Evolutionary conservation across 2,888 invertebrate species (phyloP), one percentile per base, ranked within the genome.

Genomic region (Galerucella pusilla): DNA sequence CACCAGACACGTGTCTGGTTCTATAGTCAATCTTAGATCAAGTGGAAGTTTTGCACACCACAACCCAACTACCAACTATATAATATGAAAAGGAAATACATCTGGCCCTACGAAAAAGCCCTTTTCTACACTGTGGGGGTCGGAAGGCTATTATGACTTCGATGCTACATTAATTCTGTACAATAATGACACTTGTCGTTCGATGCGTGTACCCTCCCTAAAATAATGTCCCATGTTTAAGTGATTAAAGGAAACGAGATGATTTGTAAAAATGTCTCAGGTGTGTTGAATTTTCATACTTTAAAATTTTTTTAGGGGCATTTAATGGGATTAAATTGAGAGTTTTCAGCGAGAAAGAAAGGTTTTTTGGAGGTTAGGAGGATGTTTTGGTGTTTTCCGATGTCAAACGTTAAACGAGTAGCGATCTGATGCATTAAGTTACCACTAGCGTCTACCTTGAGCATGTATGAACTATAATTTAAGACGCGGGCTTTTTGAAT

Each of bases 1-100:
- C 20, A 28, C 64, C 49, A 52, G 75, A 54, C 78, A 79, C 79
- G 79, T 79, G 79, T 71, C 75, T 70, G 46, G 57, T 66, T 68
- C 70, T 66, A 68, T 75, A 75, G 71, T 71, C 74, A 72, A 78
- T 75, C 73, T 75, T 65, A 74, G 74, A 78, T 79, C 79, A 78
- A 79, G 77, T 79, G 79, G 79, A 78, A 78, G 79, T 76, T 65
- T 70, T 75, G 78, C 76, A 73, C 76, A 75, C 77, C 78, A 78
- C 78, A 76, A 77, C 64, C 75, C 74, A 70, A 74, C 76, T 74
- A 72, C 70, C 72, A 60, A 72, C 77, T 70, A 72, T 68, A 64
- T 61, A 65, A 68, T 68, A 72, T 66, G 59, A 65, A 71, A 69
- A 69, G 9, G 49, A 65, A 66, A 59, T 73, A 61, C 76, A 76